Evolutionary conservation across 2,113 vertebrate species (phyloP), one percentile per base, ranked within the genome.

Genomic region (Falco punctatus): DNA sequence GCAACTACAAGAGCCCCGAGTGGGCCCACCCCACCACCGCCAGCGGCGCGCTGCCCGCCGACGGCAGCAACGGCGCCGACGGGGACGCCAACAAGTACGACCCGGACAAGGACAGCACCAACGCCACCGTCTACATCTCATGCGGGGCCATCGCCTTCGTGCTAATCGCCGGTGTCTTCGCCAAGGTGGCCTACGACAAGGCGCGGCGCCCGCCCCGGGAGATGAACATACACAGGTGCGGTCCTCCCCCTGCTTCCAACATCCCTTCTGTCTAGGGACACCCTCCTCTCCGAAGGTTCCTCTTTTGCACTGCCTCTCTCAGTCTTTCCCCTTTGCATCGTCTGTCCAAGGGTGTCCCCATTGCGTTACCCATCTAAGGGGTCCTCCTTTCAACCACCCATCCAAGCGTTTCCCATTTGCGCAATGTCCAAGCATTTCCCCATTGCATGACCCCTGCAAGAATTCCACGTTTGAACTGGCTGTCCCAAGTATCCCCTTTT

Each of bases 151-250:
- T 99, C 86, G 99, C 99, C 96, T 99, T 99, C 86, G 99, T 99
- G 95, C 99, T 99, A 84, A 99, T 99, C 52, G 97, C 99, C 24
- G 99, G 99, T 10, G 99, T 99, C 97, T 99, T 99, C 18, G 99
- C 98, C 70, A 99, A 99, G 99, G 99, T 99, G 96, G 99, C 99
- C 69, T 99, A 99, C 14, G 99, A 99, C 97, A 99, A 99, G 98
- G 99, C 99, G 11, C 99, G 99, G 51, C 98, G 99, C 73, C 99
- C 99, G 3, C 99, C 99, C 11, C 99, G 99, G 98, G 99, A 99
- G 98, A 99, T 99, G 99, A 99, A 99, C 96, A 99, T 99, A 94
- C 99, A 99, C 98, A 99, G 99, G 99, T 99, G 97, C 98, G 98
- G 82, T 21, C 44, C 61, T 62, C 15, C 26, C 81, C 51, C 52